Evolutionary conservation across 2,888 invertebrate species (phyloP).

Genomic region (Drosophila villosipedis): DNA sequence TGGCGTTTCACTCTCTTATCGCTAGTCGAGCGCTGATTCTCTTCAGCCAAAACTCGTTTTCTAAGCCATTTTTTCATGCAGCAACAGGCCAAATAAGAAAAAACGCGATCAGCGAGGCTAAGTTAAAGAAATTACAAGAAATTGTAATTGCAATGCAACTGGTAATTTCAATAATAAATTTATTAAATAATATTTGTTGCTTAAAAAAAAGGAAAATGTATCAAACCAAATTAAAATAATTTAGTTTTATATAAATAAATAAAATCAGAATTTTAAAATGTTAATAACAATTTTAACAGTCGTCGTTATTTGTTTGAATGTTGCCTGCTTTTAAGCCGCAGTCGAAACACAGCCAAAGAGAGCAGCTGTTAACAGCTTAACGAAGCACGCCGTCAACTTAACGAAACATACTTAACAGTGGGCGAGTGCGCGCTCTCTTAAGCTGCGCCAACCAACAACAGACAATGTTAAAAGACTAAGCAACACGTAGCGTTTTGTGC

Average conservation of each 20-base stretch:
- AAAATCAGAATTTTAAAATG: not conserved
- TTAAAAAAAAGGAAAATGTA: too few relatives aligned
- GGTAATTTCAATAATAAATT: not conserved
- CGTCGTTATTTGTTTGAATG: constrained; percentile 21
- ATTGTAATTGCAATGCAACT: not conserved
- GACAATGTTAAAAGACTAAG: constrained; percentile 39
- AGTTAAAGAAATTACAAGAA: not conserved
- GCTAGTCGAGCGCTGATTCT: not conserved
- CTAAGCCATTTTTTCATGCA: constrained; percentile 15
- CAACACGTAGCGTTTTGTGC: constrained; percentile 66
- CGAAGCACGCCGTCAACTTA: constrained; percentile 24
- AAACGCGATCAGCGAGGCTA: constrained; percentile 12
- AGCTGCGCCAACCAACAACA: constrained; percentile 22
- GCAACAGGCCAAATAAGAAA: constrained; percentile 33
- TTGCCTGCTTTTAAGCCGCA: constrained; percentile 48
- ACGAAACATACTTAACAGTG: constrained; percentile 36
- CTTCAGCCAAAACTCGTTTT: constrained; percentile 34
- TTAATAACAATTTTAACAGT: not conserved
- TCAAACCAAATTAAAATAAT: not conserved
- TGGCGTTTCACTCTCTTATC: not conserved
- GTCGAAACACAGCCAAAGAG: constrained; percentile 26
- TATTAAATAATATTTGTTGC: not conserved
- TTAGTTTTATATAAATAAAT: not conserved
- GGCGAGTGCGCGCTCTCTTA: constrained; percentile 4
- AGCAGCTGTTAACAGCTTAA: constrained; percentile 24